Base-by-base conservation (phyloP, 2,888 invertebrate genomes). In the Habrosyne pyritoides region DNA sequence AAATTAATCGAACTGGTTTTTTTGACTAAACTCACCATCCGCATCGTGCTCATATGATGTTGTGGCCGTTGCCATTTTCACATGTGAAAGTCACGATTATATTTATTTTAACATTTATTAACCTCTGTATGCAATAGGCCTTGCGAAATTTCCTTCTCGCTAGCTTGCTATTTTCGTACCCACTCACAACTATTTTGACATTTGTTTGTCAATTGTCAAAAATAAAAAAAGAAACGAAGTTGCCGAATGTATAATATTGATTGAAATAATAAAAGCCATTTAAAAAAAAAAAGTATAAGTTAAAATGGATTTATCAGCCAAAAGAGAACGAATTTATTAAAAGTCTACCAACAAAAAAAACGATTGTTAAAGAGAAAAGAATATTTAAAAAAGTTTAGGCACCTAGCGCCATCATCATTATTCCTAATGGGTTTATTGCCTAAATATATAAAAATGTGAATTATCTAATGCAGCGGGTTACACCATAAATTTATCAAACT, bases 41-140 rank as follows among this genome's bases (percentile, higher is more conserved):
- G 91, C 89, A 72, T 91, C 91, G 57, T 81, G 89, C 70, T 89
- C 87, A 72, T 92, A 92, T 56, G 87, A 69, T 57, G 87, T 75
- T 65, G 89, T 86, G 63, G 90, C 83, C 90, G 89, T 86, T 62
- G 90, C 83, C 91, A 91, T 91, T 74, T 73, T 82, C 67, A 69
- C 62, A 65, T 74, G 79, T 75, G 57, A 46, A 54, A 55, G 61
- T 48, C 54, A 59, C 46, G 26, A 58, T 30, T 61, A 59, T 54
- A 47, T 53, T 8, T 50, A 36, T 53, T 59, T 51, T 48, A 56
- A 54, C 53, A 53, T 47, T 48, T 48, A 58, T 52, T 56, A 59
- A 67, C 61, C 59, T 52, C 59, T 53, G 59, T n/a, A 42, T 18
- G 18, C 2, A n/a, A 48, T 56, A 61, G 36, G 58, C 55, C 59